phyloP scores from a whole-genome alignment of 2,797 vertebrate species.

The Champsocephalus esox region DNA sequence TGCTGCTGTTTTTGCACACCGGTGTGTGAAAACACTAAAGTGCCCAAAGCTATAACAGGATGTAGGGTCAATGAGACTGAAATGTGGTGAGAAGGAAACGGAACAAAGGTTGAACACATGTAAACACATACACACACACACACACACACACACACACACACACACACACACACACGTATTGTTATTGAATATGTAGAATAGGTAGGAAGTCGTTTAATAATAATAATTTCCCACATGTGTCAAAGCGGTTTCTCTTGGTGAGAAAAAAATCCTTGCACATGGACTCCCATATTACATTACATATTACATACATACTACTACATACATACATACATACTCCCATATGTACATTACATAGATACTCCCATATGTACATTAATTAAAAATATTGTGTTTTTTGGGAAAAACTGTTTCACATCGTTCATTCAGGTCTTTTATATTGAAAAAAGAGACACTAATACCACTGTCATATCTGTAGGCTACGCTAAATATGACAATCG shows the following conservation, averaged over 20 bases:
- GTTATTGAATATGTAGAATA: conserved; percentile 14
- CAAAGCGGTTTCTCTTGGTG: conserved; percentile 5
- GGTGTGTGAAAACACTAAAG: conserved; percentile 65
- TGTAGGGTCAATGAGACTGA: conserved; percentile 61
- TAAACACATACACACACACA: conserved; percentile 19
- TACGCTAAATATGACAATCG: not conserved
- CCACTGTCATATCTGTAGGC: not conserved
- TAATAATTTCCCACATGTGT: conserved; percentile 22
- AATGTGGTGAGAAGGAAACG: conserved; percentile 63
- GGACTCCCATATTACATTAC: not conserved
- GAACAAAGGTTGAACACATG: conserved; percentile 64
- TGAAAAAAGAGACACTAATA: not conserved
- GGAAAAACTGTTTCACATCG: not conserved
- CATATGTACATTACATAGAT: too few species aligned
- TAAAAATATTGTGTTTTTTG: not conserved
- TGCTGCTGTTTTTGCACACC: conserved; percentile 64
- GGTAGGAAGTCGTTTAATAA: not conserved
- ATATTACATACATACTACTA: too few species aligned
- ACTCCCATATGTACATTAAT: not conserved
- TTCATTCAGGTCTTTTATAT: not conserved
- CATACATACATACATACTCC: too few species aligned
- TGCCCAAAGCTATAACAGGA: conserved; percentile 69
- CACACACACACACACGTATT: conserved; percentile 31
- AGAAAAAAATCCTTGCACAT: not conserved
- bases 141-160: not conserved